A percentile compares a stretch with the other conserved stretches of the same genome.
phyloP scores from a whole-genome alignment of 2,797 vertebrate genomes.

The Crocidura indochinensis region DNA sequence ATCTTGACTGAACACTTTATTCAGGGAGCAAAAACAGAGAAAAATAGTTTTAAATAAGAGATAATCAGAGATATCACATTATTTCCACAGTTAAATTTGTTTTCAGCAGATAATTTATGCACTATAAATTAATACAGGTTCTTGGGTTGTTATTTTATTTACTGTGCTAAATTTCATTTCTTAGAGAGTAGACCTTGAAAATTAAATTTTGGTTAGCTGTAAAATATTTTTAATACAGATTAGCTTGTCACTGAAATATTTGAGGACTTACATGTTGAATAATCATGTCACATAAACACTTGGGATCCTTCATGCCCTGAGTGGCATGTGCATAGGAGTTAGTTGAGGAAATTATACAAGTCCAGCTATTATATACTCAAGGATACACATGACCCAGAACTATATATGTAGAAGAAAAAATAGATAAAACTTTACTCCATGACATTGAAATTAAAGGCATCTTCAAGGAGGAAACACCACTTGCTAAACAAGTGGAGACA shows the following conservation, averaged over 20 bases:
- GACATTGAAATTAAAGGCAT: no score
- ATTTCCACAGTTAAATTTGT: constrained; percentile 11
- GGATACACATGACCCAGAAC: not conserved
- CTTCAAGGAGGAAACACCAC: no score
- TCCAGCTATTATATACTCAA: not conserved
- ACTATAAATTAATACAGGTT: constrained; percentile 11
- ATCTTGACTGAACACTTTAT: constrained; percentile 1
- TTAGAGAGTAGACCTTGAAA: not conserved
- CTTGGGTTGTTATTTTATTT: constrained; percentile 14
- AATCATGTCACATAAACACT: not conserved
- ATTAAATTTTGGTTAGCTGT: not conserved
- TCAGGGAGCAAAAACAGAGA: not conserved
- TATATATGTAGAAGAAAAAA: no score
- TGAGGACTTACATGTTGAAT: constrained; percentile 8
- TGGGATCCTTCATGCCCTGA: not conserved
- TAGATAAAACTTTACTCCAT: no score
- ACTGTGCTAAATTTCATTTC: constrained; percentile 15
- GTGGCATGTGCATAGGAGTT: not conserved
- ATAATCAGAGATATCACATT: not conserved
- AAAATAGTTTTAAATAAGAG: constrained; percentile 57
- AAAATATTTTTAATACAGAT: constrained; percentile 5
- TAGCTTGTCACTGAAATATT: not conserved
- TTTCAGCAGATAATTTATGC: constrained; percentile 8
- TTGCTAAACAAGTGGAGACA: no score
- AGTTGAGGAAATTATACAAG: not conserved